Conservation (phyloP, 2,113 vertebrate species). For the Catharus bicknelli region DNA sequence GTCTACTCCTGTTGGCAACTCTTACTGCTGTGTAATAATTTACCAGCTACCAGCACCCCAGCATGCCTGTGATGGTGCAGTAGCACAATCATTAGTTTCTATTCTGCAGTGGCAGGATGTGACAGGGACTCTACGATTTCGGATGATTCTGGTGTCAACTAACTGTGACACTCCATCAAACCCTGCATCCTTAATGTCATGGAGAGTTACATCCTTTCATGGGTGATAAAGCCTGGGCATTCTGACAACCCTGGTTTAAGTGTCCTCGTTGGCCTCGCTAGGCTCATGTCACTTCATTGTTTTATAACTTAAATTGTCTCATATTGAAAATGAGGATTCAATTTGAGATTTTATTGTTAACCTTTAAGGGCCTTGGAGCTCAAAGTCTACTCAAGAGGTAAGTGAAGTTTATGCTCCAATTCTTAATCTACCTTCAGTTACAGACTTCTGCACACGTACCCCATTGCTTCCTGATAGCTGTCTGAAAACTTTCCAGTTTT, state of each 20-base stretch:
- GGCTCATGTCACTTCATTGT: slow-evolving; percentile 77
- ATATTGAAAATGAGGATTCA: slow-evolving; percentile 77
- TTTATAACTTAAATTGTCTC: slow-evolving; percentile 78
- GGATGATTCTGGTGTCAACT: slow-evolving; percentile 80
- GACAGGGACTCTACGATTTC: slow-evolving; percentile 72
- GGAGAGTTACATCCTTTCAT: slow-evolving; percentile 77
- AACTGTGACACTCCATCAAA: slow-evolving; percentile 81
- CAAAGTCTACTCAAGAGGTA: slow-evolving; percentile 67
- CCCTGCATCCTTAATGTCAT: slow-evolving; percentile 77
- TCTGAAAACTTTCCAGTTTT: slow-evolving; percentile 45
- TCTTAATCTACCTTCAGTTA: slow-evolving; percentile 69
- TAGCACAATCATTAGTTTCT: slow-evolving; percentile 71
- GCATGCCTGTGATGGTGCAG: slow-evolving; percentile 58
- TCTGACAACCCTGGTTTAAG: slow-evolving; percentile 75
- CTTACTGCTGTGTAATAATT: slow-evolving; percentile 59
- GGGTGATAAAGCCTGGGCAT: slow-evolving; percentile 75
- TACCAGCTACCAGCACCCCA: slow-evolving; percentile 50
- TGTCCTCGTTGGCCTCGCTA: slow-evolving; percentile 76
- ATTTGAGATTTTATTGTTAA: slow-evolving; percentile 81
- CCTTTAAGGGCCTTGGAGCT: slow-evolving; percentile 79
- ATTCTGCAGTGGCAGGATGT: slow-evolving; percentile 73
- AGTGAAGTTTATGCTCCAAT: slow-evolving; percentile 77
- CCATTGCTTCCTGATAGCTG: slow-evolving; percentile 42
- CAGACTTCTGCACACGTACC: slow-evolving; percentile 54
- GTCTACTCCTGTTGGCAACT: slow-evolving; percentile 41